phyloP scores from a whole-genome alignment of 2,113 vertebrate species.

The Benitochromis conjunctus region DNA sequence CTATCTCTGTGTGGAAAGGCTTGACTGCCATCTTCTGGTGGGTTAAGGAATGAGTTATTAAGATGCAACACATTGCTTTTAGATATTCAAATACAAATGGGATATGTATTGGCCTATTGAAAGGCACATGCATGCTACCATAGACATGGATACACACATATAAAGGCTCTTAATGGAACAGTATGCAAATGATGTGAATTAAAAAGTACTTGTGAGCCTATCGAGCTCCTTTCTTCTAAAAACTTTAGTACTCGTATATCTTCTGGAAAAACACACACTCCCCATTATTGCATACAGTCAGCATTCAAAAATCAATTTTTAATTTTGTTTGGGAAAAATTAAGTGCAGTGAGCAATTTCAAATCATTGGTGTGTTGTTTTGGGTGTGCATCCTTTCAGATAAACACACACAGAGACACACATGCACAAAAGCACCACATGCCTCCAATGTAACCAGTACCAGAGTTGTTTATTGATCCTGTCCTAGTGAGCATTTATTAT shows the following conservation, averaged over 20 bases:
- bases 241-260: not conserved
- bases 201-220: not conserved
- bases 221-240: not conserved
- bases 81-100: slow-evolving; percentile 46
- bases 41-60: not conserved
- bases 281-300: slow-evolving; percentile 30
- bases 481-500: slow-evolving; percentile 44
- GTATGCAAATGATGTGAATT: not conserved
- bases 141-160: not conserved
- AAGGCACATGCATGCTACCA: not conserved
- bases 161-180: not conserved
- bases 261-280: not conserved
- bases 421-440: not conserved
- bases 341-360: slow-evolving; percentile 22
- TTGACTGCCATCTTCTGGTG: slow-evolving; percentile 70
- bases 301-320: slow-evolving; percentile 63
- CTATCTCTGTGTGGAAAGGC: slow-evolving; percentile 20
- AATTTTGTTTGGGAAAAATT: slow-evolving; percentile 57
- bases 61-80: slow-evolving; percentile 1
- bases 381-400: not conserved
- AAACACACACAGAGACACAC: not conserved
- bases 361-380: slow-evolving; percentile 12
- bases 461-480: slow-evolving; percentile 40
- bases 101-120: slow-evolving; percentile 31
- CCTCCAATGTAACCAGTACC: slow-evolving; percentile 9